These are phyloP conservation scores for Drosophila colorata DNA, from an alignment of 2,888 invertebrate genomes.

Conservation along the genomic window DNA sequence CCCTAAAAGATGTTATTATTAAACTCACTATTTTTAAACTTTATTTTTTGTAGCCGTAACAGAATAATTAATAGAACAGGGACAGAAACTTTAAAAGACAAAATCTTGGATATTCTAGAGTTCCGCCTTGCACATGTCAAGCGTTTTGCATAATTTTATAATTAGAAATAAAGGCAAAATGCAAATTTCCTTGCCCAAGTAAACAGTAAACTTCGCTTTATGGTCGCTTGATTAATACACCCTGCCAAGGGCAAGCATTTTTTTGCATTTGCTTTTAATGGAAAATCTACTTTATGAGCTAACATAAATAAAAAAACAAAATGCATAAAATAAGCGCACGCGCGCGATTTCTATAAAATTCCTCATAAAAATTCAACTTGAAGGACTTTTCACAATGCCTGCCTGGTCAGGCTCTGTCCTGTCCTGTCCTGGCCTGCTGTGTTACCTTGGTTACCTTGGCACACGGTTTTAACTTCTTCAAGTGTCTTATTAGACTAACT, in stretches of 20 bases:
- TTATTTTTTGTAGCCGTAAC: not conserved
- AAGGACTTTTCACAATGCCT: slow-evolving; percentile 23
- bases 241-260: slow-evolving; percentile 26
- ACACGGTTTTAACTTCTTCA: slow-evolving; percentile 34
- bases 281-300: slow-evolving; percentile 70
- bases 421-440: not conserved
- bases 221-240: slow-evolving; percentile 67
- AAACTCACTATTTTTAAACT: not conserved
- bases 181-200: slow-evolving; percentile 57
- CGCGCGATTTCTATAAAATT: slow-evolving; percentile 49
- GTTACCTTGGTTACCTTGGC: slow-evolving; percentile 12
- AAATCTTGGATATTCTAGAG: not conserved
- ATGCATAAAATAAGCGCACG: slow-evolving; percentile 54
- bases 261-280: slow-evolving; percentile 57
- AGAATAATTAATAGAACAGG: no score
- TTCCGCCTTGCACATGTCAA: slow-evolving; percentile 21
- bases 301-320: slow-evolving; percentile 62
- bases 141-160: slow-evolving; percentile 48
- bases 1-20: no score
- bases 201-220: slow-evolving; percentile 65
- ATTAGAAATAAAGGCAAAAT: slow-evolving; percentile 58
- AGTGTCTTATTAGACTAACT: slow-evolving; percentile 71
- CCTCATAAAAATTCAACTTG: slow-evolving; percentile 59
- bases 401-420: not conserved
- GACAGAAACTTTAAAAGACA: not conserved